A percentile compares a stretch with the other conserved stretches of the same genome.
These are phyloP conservation scores for Micrasema longulum DNA, from an alignment of 1,140 invertebrate species.

Conservation along the genomic window DNA sequence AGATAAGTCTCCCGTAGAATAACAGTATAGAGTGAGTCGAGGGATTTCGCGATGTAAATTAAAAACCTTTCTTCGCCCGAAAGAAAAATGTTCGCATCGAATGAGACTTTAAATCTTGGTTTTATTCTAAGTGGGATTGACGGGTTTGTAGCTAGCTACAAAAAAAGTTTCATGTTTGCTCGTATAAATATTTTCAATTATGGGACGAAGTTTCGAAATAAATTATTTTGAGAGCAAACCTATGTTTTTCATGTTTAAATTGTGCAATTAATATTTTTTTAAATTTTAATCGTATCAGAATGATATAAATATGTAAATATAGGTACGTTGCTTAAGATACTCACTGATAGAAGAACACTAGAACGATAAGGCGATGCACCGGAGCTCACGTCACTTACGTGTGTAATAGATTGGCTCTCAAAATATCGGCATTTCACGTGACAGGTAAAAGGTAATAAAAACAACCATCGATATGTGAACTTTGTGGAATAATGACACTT, in stretches of 20 bases:
- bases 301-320: too few relatives aligned
- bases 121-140: background rate
- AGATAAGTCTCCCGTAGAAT: background rate
- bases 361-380: slow-evolving; percentile 3
- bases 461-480: slow-evolving; percentile 1
- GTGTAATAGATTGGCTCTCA: slow-evolving; percentile 24
- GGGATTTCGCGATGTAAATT: background rate
- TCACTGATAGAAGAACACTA: background rate
- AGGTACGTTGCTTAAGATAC: background rate
- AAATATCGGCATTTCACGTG: slow-evolving; percentile 11
- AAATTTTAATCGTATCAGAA: too few relatives aligned
- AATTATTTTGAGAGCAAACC: slow-evolving; percentile 23
- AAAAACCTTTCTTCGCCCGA: background rate
- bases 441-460: slow-evolving; percentile 10
- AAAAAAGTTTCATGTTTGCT: background rate
- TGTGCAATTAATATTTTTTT: too few relatives aligned
- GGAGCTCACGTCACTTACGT: slow-evolving; percentile 8
- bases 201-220: background rate
- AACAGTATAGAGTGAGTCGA: background rate
- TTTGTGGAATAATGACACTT: slow-evolving; percentile 14
- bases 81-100: slow-evolving; percentile 7
- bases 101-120: slow-evolving; percentile 8
- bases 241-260: background rate
- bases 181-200: background rate
- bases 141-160: background rate